Evolutionary conservation across 2,113 vertebrate genomes (phyloP).

Genomic region (Patagioenas fasciata): DNA sequence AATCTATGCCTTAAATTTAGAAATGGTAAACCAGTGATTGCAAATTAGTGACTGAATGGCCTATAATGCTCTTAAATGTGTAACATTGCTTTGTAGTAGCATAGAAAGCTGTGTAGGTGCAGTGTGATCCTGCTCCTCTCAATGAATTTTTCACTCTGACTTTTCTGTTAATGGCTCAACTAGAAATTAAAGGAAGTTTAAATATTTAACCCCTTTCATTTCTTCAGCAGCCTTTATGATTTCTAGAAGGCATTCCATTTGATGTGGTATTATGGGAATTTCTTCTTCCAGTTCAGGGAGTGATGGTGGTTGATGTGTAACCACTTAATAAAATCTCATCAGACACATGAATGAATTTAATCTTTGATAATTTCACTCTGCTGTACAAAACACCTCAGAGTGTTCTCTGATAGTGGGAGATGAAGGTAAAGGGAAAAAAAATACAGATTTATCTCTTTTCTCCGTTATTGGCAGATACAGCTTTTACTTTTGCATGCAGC

Average conservation of each 20-base stretch:
- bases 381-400: not conserved
- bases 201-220: not conserved
- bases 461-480: not conserved
- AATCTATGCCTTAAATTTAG: not conserved
- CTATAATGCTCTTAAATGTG: not conserved
- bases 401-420: not conserved
- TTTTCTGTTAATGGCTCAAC: not conserved
- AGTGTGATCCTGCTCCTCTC: not conserved
- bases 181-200: constrained; percentile 19
- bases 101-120: not conserved
- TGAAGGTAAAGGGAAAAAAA: not conserved
- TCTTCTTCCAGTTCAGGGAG: not conserved
- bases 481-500: not conserved
- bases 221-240: constrained; percentile 3
- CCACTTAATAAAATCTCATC: constrained; percentile 49
- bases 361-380: constrained; percentile 16
- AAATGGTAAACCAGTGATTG: not conserved
- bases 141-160: not conserved
- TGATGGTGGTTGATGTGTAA: constrained; percentile 38
- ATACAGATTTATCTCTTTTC: not conserved
- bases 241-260: constrained; percentile 40
- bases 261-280: constrained; percentile 34
- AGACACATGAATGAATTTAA: constrained; percentile 25
- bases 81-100: not conserved
- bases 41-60: not conserved